phyloP scores from a whole-genome alignment of 2,797 vertebrate genomes.

The Loriculus beryllinus region DNA sequence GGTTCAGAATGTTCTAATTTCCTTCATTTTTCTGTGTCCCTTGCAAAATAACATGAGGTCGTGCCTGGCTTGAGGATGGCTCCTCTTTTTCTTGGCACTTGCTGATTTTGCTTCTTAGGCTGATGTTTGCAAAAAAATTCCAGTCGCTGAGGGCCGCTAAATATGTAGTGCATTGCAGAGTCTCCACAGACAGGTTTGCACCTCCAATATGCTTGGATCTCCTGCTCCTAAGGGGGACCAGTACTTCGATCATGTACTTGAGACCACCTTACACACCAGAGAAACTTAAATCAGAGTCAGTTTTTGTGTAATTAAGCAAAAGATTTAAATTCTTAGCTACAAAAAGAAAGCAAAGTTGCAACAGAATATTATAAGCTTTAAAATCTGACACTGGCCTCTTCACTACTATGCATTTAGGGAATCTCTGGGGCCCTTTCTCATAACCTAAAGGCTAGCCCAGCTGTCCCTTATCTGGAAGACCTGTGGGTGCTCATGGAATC shows the following conservation, averaged over 20 bases:
- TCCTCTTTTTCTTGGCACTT: constrained; percentile 40
- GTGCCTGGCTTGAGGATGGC: constrained; percentile 8
- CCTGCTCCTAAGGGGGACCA: not conserved
- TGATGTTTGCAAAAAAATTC: constrained; percentile 20
- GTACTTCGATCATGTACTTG: not conserved
- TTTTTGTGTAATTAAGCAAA: not conserved
- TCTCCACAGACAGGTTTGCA: not conserved
- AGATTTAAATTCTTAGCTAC: not conserved
- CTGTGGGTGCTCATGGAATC: not conserved
- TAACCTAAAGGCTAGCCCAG: not conserved
- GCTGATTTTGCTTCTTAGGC: constrained; percentile 1
- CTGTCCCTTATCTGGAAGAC: not conserved
- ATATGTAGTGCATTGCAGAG: not conserved
- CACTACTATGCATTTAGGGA: not conserved
- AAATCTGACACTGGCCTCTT: not conserved
- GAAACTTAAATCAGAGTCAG: not conserved
- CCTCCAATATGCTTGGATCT: not conserved
- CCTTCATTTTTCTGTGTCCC: not conserved
- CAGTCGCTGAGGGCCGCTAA: not conserved
- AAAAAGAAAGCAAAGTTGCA: not conserved
- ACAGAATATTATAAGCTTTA: not conserved
- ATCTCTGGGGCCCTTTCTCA: not conserved
- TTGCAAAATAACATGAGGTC: not conserved
- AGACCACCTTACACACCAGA: not conserved
- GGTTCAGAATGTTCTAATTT: constrained; percentile 14